Evolutionary conservation across 2,113 vertebrate genomes (phyloP).

Genomic region (Melanerpes aurifrons): DNA sequence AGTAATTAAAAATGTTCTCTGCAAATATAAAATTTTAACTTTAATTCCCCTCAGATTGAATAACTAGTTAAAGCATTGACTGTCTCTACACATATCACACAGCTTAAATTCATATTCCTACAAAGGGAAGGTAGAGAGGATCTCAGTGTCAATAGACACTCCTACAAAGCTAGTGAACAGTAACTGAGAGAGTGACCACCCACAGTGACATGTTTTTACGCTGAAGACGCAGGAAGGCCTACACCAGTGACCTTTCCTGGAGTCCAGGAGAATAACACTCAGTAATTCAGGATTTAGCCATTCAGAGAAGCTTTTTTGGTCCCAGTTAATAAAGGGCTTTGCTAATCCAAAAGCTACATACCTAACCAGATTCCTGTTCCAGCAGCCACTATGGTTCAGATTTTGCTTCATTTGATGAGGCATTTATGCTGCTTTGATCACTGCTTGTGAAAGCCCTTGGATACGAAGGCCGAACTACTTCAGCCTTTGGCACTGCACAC

Average conservation of each 20-base stretch:
- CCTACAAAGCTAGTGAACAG: slow-evolving; percentile 20
- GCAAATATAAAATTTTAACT: neutral
- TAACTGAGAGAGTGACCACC: slow-evolving; percentile 51
- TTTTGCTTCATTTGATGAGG: slow-evolving; percentile 6
- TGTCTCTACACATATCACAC: neutral
- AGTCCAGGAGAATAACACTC: slow-evolving; percentile 52
- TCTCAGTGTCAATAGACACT: slow-evolving; percentile 56
- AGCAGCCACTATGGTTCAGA: neutral
- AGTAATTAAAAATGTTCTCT: neutral
- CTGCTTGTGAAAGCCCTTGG: slow-evolving; percentile 21
- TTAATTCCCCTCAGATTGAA: neutral
- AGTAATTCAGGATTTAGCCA: slow-evolving; percentile 59
- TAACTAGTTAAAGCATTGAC: slow-evolving; percentile 38
- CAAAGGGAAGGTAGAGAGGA: slow-evolving; percentile 50
- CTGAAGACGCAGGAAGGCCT: slow-evolving; percentile 51
- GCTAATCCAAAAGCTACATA: slow-evolving; percentile 56
- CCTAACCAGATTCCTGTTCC: slow-evolving; percentile 36
- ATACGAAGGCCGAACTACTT: neutral
- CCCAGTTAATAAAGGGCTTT: slow-evolving; percentile 45
- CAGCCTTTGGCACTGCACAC: neutral
- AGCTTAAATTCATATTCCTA: slow-evolving; percentile 31
- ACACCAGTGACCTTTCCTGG: slow-evolving; percentile 52
- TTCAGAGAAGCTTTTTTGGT: slow-evolving; percentile 26
- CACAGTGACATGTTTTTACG: slow-evolving; percentile 63
- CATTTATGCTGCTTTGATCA: slow-evolving; percentile 4